A percentile compares a stretch with the other conserved stretches of the same genome.
These are phyloP conservation scores for Tachysurus vachellii DNA, from an alignment of 2,113 vertebrate genomes.

Conservation along the genomic window DNA sequence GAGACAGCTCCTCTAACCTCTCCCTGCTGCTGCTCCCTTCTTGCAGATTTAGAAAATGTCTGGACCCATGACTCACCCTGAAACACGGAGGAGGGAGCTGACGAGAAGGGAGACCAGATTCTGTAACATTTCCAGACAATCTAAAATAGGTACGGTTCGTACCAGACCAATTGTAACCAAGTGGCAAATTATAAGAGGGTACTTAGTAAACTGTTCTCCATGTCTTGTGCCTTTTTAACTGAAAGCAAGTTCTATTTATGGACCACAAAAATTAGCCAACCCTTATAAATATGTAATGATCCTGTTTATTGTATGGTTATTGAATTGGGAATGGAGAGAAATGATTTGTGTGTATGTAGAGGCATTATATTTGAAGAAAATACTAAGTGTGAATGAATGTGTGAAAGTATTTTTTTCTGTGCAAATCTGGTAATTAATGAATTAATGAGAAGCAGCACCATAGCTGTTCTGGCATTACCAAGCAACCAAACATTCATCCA, in stretches of 20 bases:
- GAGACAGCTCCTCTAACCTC: slow-evolving; percentile 62
- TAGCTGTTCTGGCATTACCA: not conserved
- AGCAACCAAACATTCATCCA: not conserved
- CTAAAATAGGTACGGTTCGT: slow-evolving; percentile 64
- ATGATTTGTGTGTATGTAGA: not conserved
- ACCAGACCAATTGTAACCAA: slow-evolving; percentile 68
- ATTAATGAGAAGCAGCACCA: not conserved
- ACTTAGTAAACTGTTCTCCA: slow-evolving; percentile 38
- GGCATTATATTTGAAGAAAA: slow-evolving; percentile 6
- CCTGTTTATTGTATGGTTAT: slow-evolving; percentile 42
- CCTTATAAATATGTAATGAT: slow-evolving; percentile 53
- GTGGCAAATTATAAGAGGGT: slow-evolving; percentile 59
- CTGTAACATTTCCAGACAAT: slow-evolving; percentile 72
- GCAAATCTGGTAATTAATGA: not conserved
- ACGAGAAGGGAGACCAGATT: slow-evolving; percentile 59
- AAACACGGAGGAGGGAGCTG: slow-evolving; percentile 55
- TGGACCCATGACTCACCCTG: slow-evolving; percentile 71
- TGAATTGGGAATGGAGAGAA: slow-evolving; percentile 32
- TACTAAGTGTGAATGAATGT: slow-evolving; percentile 21
- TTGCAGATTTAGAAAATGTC: slow-evolving; percentile 66
- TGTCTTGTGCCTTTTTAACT: slow-evolving; percentile 41
- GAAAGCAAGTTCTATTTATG: slow-evolving; percentile 49
- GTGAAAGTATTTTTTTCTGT: slow-evolving; percentile 7
- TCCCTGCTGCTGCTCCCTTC: slow-evolving; percentile 44
- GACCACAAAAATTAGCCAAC: slow-evolving; percentile 47